Percentiles rank a stretch among this genome's conserved stretches.
phyloP scores from a whole-genome alignment of 2,113 vertebrate species.

The Hippocampus zosterae region DNA sequence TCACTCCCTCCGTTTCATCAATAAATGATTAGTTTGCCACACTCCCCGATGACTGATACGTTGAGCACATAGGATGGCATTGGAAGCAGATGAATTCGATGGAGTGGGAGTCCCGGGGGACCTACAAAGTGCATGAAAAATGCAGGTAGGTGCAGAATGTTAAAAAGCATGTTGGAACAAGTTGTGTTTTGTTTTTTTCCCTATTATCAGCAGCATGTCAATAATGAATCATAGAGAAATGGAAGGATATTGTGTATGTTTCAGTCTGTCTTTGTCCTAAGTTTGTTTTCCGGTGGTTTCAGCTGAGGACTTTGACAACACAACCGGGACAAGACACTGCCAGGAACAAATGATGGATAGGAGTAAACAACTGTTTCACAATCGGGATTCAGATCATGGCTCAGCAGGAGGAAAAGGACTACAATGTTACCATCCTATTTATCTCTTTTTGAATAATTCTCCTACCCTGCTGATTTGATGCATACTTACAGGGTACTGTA shows the following conservation, averaged over 20 bases:
- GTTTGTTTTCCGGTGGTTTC: conserved; percentile 48
- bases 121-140: conserved; percentile 74
- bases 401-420: too few species aligned
- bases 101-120: conserved; percentile 66
- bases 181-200: conserved; percentile 39
- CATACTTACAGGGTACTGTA: too few species aligned
- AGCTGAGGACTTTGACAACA: conserved; percentile 52
- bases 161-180: conserved; percentile 50
- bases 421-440: too few species aligned
- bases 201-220: conserved; percentile 25
- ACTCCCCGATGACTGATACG: conserved; percentile 77
- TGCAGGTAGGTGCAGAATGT: conserved; percentile 73
- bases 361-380: too few species aligned
- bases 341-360: too few species aligned
- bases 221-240: conserved; percentile 33
- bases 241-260: conserved; percentile 12
- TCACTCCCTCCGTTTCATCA: conserved; percentile 63
- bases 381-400: too few species aligned
- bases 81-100: conserved; percentile 79
- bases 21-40: conserved; percentile 80
- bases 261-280: conserved; percentile 39
- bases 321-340: conserved; percentile 36
- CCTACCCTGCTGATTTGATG: too few species aligned
- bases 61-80: conserved; percentile 68
- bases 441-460: too few species aligned